Evolutionary conservation across 2,113 vertebrate genomes (phyloP), one percentile per base, ranked within the genome.

Genomic region (Menura novaehollandiae): DNA sequence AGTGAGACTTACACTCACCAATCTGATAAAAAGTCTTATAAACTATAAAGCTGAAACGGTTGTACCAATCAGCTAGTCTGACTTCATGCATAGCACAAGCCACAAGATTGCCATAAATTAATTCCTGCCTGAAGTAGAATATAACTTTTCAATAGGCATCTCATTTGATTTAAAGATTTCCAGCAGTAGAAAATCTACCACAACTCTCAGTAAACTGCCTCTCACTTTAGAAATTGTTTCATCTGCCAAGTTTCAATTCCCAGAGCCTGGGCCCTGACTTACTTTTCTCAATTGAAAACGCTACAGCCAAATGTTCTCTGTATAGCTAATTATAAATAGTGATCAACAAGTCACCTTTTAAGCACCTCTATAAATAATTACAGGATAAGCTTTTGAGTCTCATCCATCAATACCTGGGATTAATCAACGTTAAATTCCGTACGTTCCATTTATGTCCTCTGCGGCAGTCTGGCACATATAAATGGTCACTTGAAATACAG

Each of bases 111-210:
- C 64, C 56, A 47, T 67, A 81, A 92, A 92, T 66, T 81, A 78
- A 93, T 78, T 91, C 64, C 80, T 82, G 56, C 32, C 69, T 77
- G 73, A 92, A 84, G 64, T 21, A 89, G 64, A 84, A 84, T 63
- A 55, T 55, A 91, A 88, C 75, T 92, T 93, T 93, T 92, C 83
- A 93, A 78, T 67, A 92, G 47, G 44, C 60, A 91, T 93, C 76
- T 80, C 64, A 89, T 84, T 93, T 87, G 56, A 95, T 89, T 95
- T 95, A 89, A 95, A 91, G 69, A 95, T 78, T 96, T 95, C 56
- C 87, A 92, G 56, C 68, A 85, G 74, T 8, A 89, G 91, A 89
- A 95, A 93, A 84, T 72, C 64, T 71, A 93, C 86, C 64, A 73
- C 88, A 91, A 52, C 21, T 51, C 55, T 89, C 79, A 74, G 52